Percentiles rank a stretch among this genome's conserved stretches.
phyloP scores from a whole-genome alignment of 1,140 invertebrate genomes.

The Wiebesia pumilae region DNA sequence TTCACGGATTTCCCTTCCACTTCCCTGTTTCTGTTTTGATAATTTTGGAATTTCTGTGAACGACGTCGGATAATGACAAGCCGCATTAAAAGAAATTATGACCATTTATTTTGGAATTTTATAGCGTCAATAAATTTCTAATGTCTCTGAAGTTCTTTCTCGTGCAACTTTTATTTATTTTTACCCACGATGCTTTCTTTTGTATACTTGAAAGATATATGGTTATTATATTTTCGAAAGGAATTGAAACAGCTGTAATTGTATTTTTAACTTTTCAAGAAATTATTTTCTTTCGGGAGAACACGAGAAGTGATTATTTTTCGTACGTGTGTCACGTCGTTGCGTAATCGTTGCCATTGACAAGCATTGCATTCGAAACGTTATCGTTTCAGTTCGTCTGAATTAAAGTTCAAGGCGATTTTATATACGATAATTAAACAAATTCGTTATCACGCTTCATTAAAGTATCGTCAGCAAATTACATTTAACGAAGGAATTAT shows the following conservation, averaged over 20 bases:
- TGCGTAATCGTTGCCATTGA: background rate
- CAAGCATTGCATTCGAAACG: background rate
- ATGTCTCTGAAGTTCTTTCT: background rate
- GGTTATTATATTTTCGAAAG: background rate
- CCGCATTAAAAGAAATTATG: background rate
- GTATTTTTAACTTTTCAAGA: background rate
- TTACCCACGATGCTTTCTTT: background rate
- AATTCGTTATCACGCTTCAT: background rate
- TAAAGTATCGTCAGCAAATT: background rate
- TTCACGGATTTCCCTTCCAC: background rate
- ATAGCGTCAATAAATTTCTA: slow-evolving; percentile 1
- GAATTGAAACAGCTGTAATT: background rate
- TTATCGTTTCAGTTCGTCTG: background rate
- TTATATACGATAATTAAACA: background rate
- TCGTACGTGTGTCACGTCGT: background rate
- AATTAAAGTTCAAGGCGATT: background rate
- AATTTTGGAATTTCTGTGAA: background rate
- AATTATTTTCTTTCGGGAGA: background rate
- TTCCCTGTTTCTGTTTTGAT: background rate
- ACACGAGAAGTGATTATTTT: background rate
- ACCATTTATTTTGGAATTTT: background rate
- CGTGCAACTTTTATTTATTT: background rate
- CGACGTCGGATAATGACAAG: background rate
- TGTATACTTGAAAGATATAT: background rate
- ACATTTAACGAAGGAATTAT: background rate